These are phyloP conservation scores for Falco biarmicus DNA, from an alignment of 2,797 vertebrate genomes.

Conservation along the genomic window DNA sequence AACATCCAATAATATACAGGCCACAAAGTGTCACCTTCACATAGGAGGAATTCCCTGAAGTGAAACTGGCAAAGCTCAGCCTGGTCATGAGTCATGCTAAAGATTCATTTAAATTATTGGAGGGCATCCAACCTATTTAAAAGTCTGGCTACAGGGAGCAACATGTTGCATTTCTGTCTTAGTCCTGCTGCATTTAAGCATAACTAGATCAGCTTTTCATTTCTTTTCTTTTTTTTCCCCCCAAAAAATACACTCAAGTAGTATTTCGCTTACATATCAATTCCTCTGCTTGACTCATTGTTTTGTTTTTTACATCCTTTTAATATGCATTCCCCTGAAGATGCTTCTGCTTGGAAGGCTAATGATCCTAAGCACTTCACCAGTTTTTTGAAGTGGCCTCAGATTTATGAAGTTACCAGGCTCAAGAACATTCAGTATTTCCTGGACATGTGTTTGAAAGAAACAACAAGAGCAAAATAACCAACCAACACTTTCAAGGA, in stretches of 20 bases:
- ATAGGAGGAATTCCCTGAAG: constrained; percentile 47
- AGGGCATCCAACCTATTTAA: constrained; percentile 69
- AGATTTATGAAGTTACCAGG: background rate
- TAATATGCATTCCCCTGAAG: background rate
- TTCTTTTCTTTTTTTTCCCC: background rate
- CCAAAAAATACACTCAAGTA: background rate
- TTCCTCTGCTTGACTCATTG: background rate
- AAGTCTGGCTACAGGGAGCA: constrained; percentile 45
- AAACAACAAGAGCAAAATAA: background rate
- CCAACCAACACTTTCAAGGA: background rate
- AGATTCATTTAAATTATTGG: constrained; percentile 70
- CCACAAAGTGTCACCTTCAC: constrained; percentile 58
- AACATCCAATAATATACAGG: constrained; percentile 7
- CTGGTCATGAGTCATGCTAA: constrained; percentile 51
- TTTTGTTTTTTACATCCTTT: background rate
- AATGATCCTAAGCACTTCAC: background rate
- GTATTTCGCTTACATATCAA: background rate
- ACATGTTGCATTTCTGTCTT: constrained; percentile 30
- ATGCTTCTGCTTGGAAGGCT: background rate
- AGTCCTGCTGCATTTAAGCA: background rate
- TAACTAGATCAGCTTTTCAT: background rate
- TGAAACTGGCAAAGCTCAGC: constrained; percentile 41
- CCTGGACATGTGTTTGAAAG: background rate
- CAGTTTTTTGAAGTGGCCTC: background rate
- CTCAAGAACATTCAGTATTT: background rate